These are phyloP conservation scores for Leptopilina clavipes DNA, from an alignment of 1,140 invertebrate species.

Conservation along the genomic window DNA sequence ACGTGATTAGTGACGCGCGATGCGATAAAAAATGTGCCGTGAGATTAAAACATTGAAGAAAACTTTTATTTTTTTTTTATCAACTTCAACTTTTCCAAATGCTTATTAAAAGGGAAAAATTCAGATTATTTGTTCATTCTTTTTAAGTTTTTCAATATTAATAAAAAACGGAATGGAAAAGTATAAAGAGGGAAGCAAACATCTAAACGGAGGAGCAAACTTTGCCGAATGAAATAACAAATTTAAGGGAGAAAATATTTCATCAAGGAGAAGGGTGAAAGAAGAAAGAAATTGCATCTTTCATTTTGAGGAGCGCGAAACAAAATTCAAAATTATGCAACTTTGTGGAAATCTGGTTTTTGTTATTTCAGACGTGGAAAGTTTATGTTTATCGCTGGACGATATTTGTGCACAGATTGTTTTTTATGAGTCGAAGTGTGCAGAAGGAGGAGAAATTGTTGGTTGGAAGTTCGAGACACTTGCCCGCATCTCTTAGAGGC, in stretches of 20 bases:
- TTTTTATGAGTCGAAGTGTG: not conserved
- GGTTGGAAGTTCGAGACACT: constrained; percentile 21
- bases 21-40: not conserved
- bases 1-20: constrained; percentile 6
- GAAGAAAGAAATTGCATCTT: not conserved
- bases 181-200: no score
- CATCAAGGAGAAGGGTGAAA: not conserved
- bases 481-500: constrained; percentile 14
- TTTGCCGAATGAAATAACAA: not conserved
- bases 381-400: constrained; percentile 27
- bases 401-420: constrained; percentile 28
- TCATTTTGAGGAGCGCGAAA: not conserved
- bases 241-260: not conserved
- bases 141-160: no score
- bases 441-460: not conserved
- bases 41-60: not conserved
- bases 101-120: no score
- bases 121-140: no score
- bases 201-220: no score
- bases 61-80: not conserved
- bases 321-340: not conserved
- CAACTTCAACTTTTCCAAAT: no score
- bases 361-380: not conserved
- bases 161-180: no score
- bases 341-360: not conserved